Base-by-base conservation (phyloP, 1,140 invertebrate species). In the Nephila pilipes region DNA sequence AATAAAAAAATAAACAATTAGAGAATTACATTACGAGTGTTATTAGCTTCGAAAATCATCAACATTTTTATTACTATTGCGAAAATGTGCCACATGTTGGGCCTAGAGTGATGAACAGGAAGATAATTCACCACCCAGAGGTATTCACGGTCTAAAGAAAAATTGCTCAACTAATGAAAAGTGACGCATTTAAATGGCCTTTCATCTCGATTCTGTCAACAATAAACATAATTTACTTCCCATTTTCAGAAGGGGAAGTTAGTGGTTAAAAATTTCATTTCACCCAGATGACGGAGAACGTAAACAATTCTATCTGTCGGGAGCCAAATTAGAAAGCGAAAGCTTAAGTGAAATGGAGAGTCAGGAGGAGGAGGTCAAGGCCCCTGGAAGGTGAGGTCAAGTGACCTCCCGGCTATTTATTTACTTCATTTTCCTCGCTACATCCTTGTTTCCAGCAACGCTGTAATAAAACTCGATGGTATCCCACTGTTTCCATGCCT, bases 401-500 rank as follows among this genome's bases (percentile, higher is more conserved):
- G 18, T 75, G 69, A 75, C 69, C 32, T 75, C 25, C 32, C 18
- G 69, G 69, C 69, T 75, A 29, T 75, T 75, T 75, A 75, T 75
- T 75, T 75, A 75, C 69, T 75, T 75, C 69, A 75, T 75, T 75
- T 75, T 75, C 29, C 5, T 2, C 29, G 65, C 29, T 75, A 75
- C 69, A 75, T 75, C 69, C 69, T 75, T 75, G 69, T 75, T 75
- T 32, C 69, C 69, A 32, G 32, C 69, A 18, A 32, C 69, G 32
- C 69, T 75, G 29, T 75, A 75, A 75, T 75, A 29, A 75, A 75
- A 75, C 29, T 36, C 32, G 29, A 36, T 75, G 69, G 69, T 36
- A 75, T 36, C 69, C 69, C 32, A 75, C 69, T 75, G 69, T 75
- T 75, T 32, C 69, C 69, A 36, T 32, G 69, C 69, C 36, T 75